phyloP scores from a whole-genome alignment of 2,797 vertebrate species.

The Capromys pilorides region DNA sequence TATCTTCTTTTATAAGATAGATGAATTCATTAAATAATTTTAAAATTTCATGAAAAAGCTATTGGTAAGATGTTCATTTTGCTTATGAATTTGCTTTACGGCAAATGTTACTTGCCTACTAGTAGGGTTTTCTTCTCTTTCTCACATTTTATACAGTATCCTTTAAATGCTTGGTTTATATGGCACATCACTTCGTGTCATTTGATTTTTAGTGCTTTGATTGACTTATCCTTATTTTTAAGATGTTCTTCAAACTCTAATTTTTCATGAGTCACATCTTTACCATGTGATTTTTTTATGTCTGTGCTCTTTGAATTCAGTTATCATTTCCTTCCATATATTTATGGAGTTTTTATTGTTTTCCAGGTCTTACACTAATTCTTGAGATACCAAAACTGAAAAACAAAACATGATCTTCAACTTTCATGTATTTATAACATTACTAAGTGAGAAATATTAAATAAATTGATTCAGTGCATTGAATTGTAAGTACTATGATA shows the following conservation, averaged over 20 bases:
- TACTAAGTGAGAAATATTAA: slow-evolving; percentile 14
- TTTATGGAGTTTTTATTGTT: not conserved
- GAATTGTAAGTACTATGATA: not conserved
- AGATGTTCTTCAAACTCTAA: not conserved
- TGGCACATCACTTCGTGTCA: not conserved
- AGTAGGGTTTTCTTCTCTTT: not conserved
- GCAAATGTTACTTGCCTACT: not conserved
- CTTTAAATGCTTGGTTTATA: not conserved
- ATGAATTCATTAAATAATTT: not conserved
- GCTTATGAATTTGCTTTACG: not conserved
- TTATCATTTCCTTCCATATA: not conserved
- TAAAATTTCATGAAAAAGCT: not conserved
- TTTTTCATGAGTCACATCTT: not conserved
- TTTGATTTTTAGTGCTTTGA: not conserved
- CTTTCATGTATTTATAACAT: slow-evolving; percentile 41
- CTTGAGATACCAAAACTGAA: not conserved
- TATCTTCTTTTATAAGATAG: not conserved
- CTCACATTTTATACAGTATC: not conserved
- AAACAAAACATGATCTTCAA: not conserved
- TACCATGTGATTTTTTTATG: not conserved
- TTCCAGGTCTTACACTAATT: not conserved
- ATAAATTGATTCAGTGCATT: slow-evolving; percentile 30
- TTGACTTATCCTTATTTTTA: slow-evolving; percentile 25
- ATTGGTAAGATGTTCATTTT: not conserved
- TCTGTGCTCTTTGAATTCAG: not conserved